These are phyloP conservation scores for Tiliqua scincoides DNA, from an alignment of 2,113 vertebrate genomes.

Conservation along the genomic window DNA sequence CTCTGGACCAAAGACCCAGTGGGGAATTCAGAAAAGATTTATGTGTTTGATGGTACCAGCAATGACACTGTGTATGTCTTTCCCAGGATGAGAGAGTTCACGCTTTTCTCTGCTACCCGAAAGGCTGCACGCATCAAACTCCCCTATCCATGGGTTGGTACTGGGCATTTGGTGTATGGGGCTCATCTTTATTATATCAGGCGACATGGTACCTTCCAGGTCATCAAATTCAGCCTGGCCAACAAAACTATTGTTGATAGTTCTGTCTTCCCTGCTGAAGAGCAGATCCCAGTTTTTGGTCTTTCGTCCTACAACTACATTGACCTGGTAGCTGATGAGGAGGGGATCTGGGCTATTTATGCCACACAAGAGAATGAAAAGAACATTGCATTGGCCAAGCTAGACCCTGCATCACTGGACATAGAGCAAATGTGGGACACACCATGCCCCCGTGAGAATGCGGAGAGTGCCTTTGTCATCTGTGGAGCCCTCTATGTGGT, in stretches of 20 bases:
- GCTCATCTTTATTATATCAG: slow-evolving; percentile 89
- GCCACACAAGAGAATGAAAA: slow-evolving; percentile 85
- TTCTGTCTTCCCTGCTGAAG: slow-evolving; percentile 88
- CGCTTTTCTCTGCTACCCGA: slow-evolving; percentile 77
- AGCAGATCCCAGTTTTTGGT: slow-evolving; percentile 82
- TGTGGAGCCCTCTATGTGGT: slow-evolving; percentile 94
- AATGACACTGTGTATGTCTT: slow-evolving; percentile 87
- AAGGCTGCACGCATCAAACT: slow-evolving; percentile 82
- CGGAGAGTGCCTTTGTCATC: slow-evolving; percentile 91
- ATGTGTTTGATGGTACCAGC: slow-evolving; percentile 86
- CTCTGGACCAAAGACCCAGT: slow-evolving; percentile 91
- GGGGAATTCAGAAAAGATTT: slow-evolving; percentile 86
- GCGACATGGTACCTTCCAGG: slow-evolving; percentile 79
- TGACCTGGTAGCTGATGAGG: slow-evolving; percentile 88
- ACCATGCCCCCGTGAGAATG: slow-evolving; percentile 88
- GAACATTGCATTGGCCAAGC: slow-evolving; percentile 91
- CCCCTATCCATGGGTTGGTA: slow-evolving; percentile 87
- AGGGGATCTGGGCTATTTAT: slow-evolving; percentile 94
- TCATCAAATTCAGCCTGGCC: slow-evolving; percentile 90
- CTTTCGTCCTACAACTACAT: slow-evolving; percentile 88
- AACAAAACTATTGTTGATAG: slow-evolving; percentile 85
- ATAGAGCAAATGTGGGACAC: slow-evolving; percentile 98
- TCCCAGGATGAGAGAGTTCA: slow-evolving; percentile 85
- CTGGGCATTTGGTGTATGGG: slow-evolving; percentile 86
- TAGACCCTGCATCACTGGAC: slow-evolving; percentile 89